Evolutionary conservation across 2,888 invertebrate species (phyloP), one percentile per base, ranked within the genome.

Genomic region (Phortica okadai): DNA sequence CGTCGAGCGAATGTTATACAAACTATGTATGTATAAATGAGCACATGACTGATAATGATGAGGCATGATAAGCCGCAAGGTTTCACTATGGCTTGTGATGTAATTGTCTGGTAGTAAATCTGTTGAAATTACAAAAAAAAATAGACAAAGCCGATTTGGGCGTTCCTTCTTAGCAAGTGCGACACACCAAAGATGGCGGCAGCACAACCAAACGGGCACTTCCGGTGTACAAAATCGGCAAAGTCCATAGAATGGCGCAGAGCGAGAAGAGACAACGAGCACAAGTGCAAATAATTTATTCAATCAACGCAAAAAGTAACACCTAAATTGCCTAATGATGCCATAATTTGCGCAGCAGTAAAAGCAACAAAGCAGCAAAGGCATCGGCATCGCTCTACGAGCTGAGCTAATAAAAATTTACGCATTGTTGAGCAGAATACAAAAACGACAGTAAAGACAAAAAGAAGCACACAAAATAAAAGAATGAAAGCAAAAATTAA

Each of bases 241-340:
- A 59, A 8, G 59, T 33, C 59, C 59, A 16, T 21, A 59, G n/a
- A 78, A 79, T 79, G 83, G 81, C 77, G 79, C 80, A 73, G 76
- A 79, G 80, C 76, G 76, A 80, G 50, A 8, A 14, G 8, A 6
- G 0, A 50, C 33, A 84, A 76, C 86, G 83, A 86, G 84, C 85
- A 83, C 82, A 79, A 86, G 81, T 86, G 81, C 73, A 82, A 74
- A 88, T 86, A 86, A 86, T 88, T 86, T 86, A 86, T 88, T 86
- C 86, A 86, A 86, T 86, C 86, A 88, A 82, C 85, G 80, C 79
- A 77, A 74, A 79, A 78, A 73, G 74, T 77, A 74, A 66, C 62
- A 74, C 87, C 85, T 88, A 86, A 86, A 86, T 88, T 86, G 85
- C 86, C 87, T 86, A 86, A 86, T 86, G 85, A 86, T 86, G 85